phyloP scores from a whole-genome alignment of 2,888 invertebrate genomes.

The Buathra laborator region DNA sequence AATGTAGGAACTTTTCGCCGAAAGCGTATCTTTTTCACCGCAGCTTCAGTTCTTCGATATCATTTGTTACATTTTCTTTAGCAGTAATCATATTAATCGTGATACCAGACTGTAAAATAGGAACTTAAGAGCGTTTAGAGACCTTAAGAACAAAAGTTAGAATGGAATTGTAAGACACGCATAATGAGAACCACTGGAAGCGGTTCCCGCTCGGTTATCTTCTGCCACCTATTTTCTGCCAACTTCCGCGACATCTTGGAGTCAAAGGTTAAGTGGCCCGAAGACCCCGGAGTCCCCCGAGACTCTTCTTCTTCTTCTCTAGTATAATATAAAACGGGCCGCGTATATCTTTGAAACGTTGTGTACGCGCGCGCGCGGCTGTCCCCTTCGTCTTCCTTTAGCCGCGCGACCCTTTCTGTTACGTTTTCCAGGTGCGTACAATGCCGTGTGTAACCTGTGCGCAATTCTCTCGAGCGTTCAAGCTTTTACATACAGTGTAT shows the following conservation, averaged over 20 bases:
- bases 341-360: conserved; percentile 56
- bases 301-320: conserved; percentile 60
- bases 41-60: no score
- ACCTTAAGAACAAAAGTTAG: background rate
- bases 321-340: conserved; percentile 65
- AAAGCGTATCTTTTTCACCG: no score
- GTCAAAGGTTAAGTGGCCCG: conserved; percentile 83
- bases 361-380: conserved; percentile 15
- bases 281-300: conserved; percentile 67
- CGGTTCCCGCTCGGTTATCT: conserved; percentile 4
- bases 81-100: no score
- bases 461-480: conserved; percentile 39
- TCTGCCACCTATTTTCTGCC: conserved; percentile 23
- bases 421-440: conserved; percentile 72
- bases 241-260: conserved; percentile 68
- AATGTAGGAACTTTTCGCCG: no score
- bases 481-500: conserved; percentile 46
- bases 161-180: conserved; percentile 12
- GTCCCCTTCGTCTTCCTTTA: conserved; percentile 51
- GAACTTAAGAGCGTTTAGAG: no score
- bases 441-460: conserved; percentile 60
- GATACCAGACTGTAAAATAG: no score
- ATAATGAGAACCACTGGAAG: conserved; percentile 9
- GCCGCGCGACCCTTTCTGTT: conserved; percentile 58
- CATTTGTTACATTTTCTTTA: no score